phyloP scores from a whole-genome alignment of 2,797 vertebrate genomes.

The Pelodytes ibericus region DNA sequence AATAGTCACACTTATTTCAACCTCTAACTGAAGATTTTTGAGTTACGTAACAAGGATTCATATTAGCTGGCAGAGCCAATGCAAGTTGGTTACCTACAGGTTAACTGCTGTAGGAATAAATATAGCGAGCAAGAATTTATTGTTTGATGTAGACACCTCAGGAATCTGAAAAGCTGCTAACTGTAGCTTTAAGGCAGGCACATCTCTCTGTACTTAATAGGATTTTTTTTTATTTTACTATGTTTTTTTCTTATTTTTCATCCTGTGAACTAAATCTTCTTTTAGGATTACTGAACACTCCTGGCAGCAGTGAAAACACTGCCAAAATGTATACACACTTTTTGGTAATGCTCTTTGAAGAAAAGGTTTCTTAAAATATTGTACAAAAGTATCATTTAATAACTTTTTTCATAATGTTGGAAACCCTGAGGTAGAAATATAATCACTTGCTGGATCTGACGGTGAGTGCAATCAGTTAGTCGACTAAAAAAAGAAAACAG shows the following conservation, averaged over 20 bases:
- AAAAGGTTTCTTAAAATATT: conserved; percentile 23
- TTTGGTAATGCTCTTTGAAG: conserved; percentile 23
- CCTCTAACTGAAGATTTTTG: conserved; percentile 3
- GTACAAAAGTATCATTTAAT: conserved; percentile 17
- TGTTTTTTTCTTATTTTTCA: conserved; percentile 20
- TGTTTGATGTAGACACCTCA: conserved; percentile 46
- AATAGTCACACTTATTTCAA: conserved; percentile 26
- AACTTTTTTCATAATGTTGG: not conserved
- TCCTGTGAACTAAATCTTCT: conserved; percentile 49
- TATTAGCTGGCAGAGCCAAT: conserved; percentile 27
- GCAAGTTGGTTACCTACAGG: conserved; percentile 28
- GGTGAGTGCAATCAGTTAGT: not conserved
- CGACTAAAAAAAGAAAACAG: not conserved
- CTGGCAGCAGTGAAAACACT: conserved; percentile 37
- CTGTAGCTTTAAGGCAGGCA: conserved; percentile 43
- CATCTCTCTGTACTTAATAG: conserved; percentile 39
- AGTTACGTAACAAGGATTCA: conserved; percentile 2
- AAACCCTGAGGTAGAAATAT: not conserved
- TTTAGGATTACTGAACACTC: conserved; percentile 45
- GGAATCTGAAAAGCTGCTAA: conserved; percentile 41
- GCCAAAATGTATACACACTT: conserved; percentile 32
- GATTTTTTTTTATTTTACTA: conserved; percentile 21
- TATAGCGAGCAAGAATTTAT: conserved; percentile 25
- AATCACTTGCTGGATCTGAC: not conserved
- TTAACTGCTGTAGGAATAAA: conserved; percentile 11